Percentiles rank a stretch among this genome's conserved stretches.
These are phyloP conservation scores for Drepana arcuata DNA, from an alignment of 1,140 invertebrate genomes.

Conservation along the genomic window DNA sequence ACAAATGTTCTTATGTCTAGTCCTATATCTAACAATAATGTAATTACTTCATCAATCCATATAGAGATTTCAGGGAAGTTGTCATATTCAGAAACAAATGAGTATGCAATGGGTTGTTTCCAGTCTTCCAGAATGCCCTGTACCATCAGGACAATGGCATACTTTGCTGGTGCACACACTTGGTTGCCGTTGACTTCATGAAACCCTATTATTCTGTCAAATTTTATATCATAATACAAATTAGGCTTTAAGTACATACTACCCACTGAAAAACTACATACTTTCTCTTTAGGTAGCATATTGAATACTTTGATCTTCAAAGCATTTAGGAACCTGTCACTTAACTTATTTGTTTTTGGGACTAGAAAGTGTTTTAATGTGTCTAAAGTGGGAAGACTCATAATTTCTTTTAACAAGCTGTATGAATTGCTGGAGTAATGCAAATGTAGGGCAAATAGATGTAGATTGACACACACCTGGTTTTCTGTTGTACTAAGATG, in stretches of 20 bases:
- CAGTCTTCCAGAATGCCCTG: neutral
- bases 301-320: neutral
- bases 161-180: neutral
- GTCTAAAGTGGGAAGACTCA: conserved; percentile 7
- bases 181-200: neutral
- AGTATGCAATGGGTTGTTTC: neutral
- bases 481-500: conserved; percentile 3
- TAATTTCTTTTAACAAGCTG: conserved; percentile 8
- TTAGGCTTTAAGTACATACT: neutral
- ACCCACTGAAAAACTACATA: neutral
- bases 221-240: neutral
- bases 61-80: neutral
- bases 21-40: neutral
- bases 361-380: conserved; percentile 5
- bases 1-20: neutral
- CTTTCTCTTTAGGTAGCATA: neutral
- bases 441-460: conserved; percentile 9
- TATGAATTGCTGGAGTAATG: conserved; percentile 10
- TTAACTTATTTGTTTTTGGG: conserved; percentile 8
- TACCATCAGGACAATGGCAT: neutral
- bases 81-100: neutral
- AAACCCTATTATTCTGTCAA: neutral
- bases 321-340: conserved; percentile 5
- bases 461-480: conserved; percentile 2
- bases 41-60: neutral